Base-by-base conservation (phyloP, 2,888 invertebrate species). In the Parascotia fuliginaria region DNA sequence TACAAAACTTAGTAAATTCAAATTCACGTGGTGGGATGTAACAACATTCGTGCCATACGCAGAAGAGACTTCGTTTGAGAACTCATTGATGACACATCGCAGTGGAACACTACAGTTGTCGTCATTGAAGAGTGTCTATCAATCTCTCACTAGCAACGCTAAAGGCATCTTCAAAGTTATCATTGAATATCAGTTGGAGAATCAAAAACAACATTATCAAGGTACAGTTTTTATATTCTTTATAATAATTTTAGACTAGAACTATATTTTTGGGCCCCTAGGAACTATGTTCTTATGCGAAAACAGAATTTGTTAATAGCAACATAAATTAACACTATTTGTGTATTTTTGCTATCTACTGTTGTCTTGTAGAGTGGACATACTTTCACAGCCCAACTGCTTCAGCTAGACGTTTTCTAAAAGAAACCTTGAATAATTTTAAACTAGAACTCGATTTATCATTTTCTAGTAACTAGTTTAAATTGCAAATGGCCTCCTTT, bases 1-100 rank as follows among this genome's bases (percentile, higher is more conserved):
- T 70, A 94, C 94, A 3, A 97, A 96, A 75, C 87, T 96, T 16
- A 96, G 96, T 68, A 95, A 96, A 72, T 97, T 96, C 70, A 97
- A 97, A 75, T 98, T 97, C 87, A 94, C 96, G 2, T 98, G 98
- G 97, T 96, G 96, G 94, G 97, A 98, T 78, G 95, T 95, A 2
- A 97, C 98, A 0, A 97, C 97, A 0, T 96, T 96, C 83, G 79
- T 95, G 54, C 95, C 97, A 0, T 99, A 99, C 77, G 88, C 90
- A 0, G 95, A 96, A 64, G 98, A 98, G 86, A 97, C 96, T 0
- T 95, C 96, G 0, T 97, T 94, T 70, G 97, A 98, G 83, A 96
- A 95, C 77, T 97, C 97, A 0, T 86, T 98, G 58, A 92, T 98
- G 87, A 95, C 97, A 0, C 96, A 97, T 68, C 95, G 96, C 59